These are phyloP conservation scores for Drosophila fuyamai DNA, from an alignment of 1,140 invertebrate species.

Conservation along the genomic window DNA sequence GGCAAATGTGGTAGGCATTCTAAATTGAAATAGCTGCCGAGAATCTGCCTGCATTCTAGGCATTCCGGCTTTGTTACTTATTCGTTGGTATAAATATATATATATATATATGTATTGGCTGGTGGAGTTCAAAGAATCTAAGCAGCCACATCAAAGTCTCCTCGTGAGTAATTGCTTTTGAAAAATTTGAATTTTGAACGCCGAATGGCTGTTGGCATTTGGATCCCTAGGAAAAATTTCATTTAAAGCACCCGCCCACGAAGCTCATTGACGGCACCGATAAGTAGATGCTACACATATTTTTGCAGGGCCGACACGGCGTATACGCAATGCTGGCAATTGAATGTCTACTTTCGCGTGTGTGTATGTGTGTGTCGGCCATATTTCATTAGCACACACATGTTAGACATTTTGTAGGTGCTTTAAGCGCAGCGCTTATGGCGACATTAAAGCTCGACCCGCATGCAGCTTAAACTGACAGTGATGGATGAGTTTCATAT, in stretches of 20 bases:
- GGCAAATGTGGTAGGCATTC: conserved; percentile 15
- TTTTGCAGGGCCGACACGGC: conserved; percentile 16
- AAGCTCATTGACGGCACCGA: conserved; percentile 53
- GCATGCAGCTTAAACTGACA: conserved; percentile 61
- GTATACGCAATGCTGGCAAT: conserved; percentile 42
- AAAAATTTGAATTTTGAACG: conserved; percentile 58
- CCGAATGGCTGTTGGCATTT: conserved; percentile 8
- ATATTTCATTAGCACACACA: conserved; percentile 42
- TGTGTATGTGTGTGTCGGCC: background rate
- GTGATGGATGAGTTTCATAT: conserved; percentile 75
- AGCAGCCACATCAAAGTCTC: conserved; percentile 68
- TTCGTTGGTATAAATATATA: background rate
- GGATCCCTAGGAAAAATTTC: conserved; percentile 37
- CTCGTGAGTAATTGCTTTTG: conserved; percentile 56
- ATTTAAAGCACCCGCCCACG: conserved; percentile 19
- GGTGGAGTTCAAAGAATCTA: conserved; percentile 57
- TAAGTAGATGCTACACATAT: conserved; percentile 36
- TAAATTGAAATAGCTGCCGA: conserved; percentile 29
- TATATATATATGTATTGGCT: conserved; percentile 25
- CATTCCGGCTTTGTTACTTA: conserved; percentile 48
- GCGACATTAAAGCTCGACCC: conserved; percentile 45
- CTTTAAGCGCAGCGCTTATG: conserved; percentile 50
- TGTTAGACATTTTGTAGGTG: conserved; percentile 31
- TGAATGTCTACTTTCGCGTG: background rate
- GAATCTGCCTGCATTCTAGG: conserved; percentile 3